phyloP scores from a whole-genome alignment of 1,140 invertebrate genomes.

The Cephus cinctus region DNA sequence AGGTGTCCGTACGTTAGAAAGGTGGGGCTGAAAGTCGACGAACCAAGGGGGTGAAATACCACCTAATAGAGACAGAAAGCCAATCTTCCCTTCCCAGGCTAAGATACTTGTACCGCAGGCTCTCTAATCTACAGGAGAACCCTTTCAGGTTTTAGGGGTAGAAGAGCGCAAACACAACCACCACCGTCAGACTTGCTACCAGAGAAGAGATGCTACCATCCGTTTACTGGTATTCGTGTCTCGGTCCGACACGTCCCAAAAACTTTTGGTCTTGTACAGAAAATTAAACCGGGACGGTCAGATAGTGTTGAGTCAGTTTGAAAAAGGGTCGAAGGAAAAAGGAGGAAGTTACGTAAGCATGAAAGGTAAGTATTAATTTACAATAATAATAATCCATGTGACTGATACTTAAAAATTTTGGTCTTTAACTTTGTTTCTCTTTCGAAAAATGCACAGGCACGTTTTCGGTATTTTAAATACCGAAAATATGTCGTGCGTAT shows the following conservation, averaged over 20 bases:
- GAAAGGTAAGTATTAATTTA: no score
- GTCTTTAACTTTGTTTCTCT: no score
- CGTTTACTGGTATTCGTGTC: constrained; percentile 14
- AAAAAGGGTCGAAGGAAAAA: no score
- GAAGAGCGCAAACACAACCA: constrained; percentile 38
- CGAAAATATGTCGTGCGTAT: no score
- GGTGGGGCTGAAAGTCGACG: background rate
- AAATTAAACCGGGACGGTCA: constrained; percentile 40
- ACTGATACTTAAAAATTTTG: no score
- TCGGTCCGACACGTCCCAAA: constrained; percentile 21
- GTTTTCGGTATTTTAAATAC: no score
- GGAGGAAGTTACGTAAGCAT: no score
- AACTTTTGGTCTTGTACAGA: constrained; percentile 38
- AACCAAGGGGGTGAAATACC: background rate
- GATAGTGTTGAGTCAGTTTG: no score
- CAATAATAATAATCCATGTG: no score
- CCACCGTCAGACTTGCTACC: constrained; percentile 17
- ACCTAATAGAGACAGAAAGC: constrained; percentile 33
- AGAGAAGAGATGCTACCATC: constrained; percentile 4
- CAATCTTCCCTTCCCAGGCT: constrained; percentile 22
- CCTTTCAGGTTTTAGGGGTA: constrained; percentile 45
- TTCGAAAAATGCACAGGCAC: no score
- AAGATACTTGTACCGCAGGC: constrained; percentile 26
- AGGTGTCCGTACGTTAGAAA: background rate
- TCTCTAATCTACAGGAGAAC: constrained; percentile 42